A percentile compares a stretch with the other conserved stretches of the same genome.
Conservation (phyloP, 30 jellyfish, hydroid and myxozoan genomes). For the Catostylus mosaicus region DNA sequence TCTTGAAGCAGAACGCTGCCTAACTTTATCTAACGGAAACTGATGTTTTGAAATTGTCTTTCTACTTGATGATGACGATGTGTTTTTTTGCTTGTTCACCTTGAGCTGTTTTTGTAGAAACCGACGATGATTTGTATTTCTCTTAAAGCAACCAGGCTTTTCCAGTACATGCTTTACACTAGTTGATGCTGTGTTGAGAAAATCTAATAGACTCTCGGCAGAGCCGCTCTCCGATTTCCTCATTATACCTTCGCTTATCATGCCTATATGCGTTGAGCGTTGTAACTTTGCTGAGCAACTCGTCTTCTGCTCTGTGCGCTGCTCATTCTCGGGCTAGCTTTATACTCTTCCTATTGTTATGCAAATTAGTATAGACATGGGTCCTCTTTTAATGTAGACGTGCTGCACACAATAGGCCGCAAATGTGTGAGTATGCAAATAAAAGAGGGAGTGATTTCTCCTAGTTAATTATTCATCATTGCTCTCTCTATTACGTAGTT, state of each 20-base stretch:
- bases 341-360: conserved; percentile 62
- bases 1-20: conserved; percentile 18
- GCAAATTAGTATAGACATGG: conserved; percentile 41
- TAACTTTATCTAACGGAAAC: conserved; percentile 44
- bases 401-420: conserved; percentile 59
- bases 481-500: no score
- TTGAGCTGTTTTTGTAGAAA: conserved; percentile 88
- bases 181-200: conserved; percentile 92
- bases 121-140: conserved; percentile 97
- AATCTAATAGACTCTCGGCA: conserved; percentile 79
- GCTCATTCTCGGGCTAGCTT: conserved; percentile 48
- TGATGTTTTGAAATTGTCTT: conserved; percentile 35
- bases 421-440: conserved; percentile 59
- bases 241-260: conserved; percentile 24
- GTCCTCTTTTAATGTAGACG: conserved; percentile 31
- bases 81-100: conserved; percentile 38
- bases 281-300: neutral
- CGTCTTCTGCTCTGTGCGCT: conserved; percentile 9
- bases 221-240: conserved; percentile 52
- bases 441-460: neutral
- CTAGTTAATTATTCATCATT: conserved; percentile 14
- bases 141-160: conserved; percentile 95
- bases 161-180: conserved; percentile 89
- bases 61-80: neutral
- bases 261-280: conserved; percentile 6